Percentiles rank a stretch among this genome's conserved stretches.
Conservation (phyloP, 2,113 vertebrate species). For the Nycticorax nycticorax region DNA sequence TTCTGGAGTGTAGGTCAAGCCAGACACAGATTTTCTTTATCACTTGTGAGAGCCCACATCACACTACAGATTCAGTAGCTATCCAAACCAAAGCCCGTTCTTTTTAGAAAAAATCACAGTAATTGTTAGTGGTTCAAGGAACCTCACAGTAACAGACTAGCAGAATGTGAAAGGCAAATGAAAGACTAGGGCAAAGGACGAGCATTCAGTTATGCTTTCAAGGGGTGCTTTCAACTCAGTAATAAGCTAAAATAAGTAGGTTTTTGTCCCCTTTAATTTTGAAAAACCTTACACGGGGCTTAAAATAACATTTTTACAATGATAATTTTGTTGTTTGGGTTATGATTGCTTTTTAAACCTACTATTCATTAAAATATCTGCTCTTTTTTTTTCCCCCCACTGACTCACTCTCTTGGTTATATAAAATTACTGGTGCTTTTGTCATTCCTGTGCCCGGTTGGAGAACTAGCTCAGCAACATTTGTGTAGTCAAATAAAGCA, state of each 20-base stretch:
- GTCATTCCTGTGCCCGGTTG: neutral
- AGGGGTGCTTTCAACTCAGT: neutral
- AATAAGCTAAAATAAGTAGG: constrained; percentile 35
- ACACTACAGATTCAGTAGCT: neutral
- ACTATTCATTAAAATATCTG: constrained; percentile 20
- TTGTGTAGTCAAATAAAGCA: neutral
- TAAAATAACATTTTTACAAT: constrained; percentile 38
- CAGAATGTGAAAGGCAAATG: constrained; percentile 43
- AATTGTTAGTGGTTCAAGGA: neutral
- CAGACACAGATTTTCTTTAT: neutral
- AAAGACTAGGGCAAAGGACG: constrained; percentile 20
- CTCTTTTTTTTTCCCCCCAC: neutral
- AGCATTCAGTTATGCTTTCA: constrained; percentile 6
- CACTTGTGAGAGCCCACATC: neutral
- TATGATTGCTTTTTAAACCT: constrained; percentile 31
- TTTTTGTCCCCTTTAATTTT: constrained; percentile 47
- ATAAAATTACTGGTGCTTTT: constrained; percentile 41
- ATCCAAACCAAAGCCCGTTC: neutral
- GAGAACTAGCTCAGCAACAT: constrained; percentile 31
- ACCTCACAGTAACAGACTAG: neutral
- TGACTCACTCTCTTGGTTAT: constrained; percentile 24
- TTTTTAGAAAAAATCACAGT: neutral
- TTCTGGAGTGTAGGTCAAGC: neutral
- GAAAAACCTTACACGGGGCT: neutral
- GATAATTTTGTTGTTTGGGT: constrained; percentile 5